phyloP scores from a whole-genome alignment of 2,888 invertebrate species.

The Drosophila trichaetosa region DNA sequence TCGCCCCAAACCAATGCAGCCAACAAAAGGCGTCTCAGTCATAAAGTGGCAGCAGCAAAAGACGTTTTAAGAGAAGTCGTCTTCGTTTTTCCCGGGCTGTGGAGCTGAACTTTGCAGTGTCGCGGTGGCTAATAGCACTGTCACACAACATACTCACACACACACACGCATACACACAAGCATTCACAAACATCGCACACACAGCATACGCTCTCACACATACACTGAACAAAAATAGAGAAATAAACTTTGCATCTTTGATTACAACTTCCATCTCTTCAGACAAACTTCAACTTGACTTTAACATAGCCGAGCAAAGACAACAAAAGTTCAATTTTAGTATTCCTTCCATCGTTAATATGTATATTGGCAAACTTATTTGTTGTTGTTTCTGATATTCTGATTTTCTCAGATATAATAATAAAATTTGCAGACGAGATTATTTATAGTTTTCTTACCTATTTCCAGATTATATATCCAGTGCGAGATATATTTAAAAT shows the following conservation, averaged over 20 bases:
- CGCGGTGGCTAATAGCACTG: conserved; percentile 68
- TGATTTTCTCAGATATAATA: too few relatives aligned
- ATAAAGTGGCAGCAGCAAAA: conserved; percentile 61
- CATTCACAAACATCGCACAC: conserved; percentile 4
- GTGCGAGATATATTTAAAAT: not conserved
- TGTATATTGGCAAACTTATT: not conserved
- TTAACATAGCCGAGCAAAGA: not conserved
- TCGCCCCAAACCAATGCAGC: conserved; percentile 12
- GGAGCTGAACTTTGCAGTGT: conserved; percentile 53
- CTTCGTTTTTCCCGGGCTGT: conserved; percentile 2
- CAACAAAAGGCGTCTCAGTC: conserved; percentile 57
- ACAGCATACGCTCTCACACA: conserved; percentile 13
- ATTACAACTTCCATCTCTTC: not conserved
- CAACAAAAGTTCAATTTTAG: not conserved
- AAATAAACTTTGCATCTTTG: not conserved
- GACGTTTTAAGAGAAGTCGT: conserved; percentile 12
- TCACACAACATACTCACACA: conserved; percentile 33
- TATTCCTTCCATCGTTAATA: not conserved
- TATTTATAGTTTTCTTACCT: not conserved
- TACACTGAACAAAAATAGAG: conserved; percentile 1
- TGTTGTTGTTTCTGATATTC: too few relatives aligned
- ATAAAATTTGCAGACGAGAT: not conserved
- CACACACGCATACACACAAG: conserved; percentile 15
- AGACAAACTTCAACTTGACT: not conserved
- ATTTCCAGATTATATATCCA: not conserved